Percentiles rank a stretch among this genome's conserved stretches.
phyloP scores from a whole-genome alignment of 1,140 invertebrate species.

The Onthophagus taurus region DNA sequence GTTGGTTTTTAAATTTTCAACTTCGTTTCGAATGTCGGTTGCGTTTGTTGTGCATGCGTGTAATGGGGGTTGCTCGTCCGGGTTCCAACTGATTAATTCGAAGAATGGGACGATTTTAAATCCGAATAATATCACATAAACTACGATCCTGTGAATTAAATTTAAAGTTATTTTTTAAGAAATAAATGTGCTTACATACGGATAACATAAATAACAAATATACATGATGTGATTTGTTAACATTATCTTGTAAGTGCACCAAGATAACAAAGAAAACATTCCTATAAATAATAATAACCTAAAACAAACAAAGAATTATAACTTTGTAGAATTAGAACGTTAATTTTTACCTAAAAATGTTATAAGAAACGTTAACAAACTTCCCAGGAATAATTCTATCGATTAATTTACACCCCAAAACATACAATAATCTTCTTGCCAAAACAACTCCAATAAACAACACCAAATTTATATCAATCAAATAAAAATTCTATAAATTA shows the following conservation, averaged over 20 bases:
- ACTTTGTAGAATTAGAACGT: neutral
- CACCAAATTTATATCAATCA: slow-evolving; percentile 82
- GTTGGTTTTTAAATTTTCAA: slow-evolving; percentile 71
- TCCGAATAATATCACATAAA: slow-evolving; percentile 81
- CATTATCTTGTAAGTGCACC: slow-evolving; percentile 64
- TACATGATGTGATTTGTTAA: slow-evolving; percentile 61
- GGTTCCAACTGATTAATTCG: slow-evolving; percentile 44
- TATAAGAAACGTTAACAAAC: slow-evolving; percentile 17
- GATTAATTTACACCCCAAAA: slow-evolving; percentile 29
- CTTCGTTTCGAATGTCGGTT: slow-evolving; percentile 68
- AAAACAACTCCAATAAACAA: slow-evolving; percentile 73
- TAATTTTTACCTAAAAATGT: slow-evolving; percentile 13
- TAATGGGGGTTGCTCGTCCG: slow-evolving; percentile 35
- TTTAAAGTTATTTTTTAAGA: slow-evolving; percentile 24
- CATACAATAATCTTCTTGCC: slow-evolving; percentile 61
- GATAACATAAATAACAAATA: slow-evolving; percentile 76
- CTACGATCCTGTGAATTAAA: slow-evolving; percentile 67
- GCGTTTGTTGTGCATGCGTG: slow-evolving; percentile 59
- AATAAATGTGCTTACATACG: slow-evolving; percentile 58
- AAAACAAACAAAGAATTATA: slow-evolving; percentile 17
- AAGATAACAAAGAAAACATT: slow-evolving; percentile 45
- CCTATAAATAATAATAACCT: slow-evolving; percentile 27
- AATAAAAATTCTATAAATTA: slow-evolving; percentile 81
- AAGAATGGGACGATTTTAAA: slow-evolving; percentile 60
- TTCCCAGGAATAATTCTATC: slow-evolving; percentile 23